Conservation (phyloP, 53 echinoderm and acorn worm genomes). For the Henricia sp. region DNA sequence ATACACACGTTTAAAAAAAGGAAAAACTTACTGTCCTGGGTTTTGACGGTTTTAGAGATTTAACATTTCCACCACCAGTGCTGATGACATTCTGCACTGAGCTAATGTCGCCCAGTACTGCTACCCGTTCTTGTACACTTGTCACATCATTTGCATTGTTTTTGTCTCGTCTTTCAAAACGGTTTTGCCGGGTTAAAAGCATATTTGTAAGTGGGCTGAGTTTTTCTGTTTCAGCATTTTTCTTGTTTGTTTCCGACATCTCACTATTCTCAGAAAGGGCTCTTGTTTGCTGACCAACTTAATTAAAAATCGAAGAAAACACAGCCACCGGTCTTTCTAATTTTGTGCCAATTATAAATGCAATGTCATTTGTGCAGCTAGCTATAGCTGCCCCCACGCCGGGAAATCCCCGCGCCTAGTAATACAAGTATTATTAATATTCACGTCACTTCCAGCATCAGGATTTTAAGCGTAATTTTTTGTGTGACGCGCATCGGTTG, state of each 20-base stretch:
- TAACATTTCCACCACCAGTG: background rate
- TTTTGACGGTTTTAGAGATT: background rate
- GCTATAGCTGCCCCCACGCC: too few species aligned
- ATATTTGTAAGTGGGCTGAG: conserved; percentile 27
- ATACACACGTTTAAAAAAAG: background rate
- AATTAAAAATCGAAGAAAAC: too few species aligned
- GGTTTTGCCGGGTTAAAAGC: conserved; percentile 27
- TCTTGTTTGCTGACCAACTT: too few species aligned
- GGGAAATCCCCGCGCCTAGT: too few species aligned
- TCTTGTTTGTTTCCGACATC: conserved; percentile 11
- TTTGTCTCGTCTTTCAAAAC: background rate
- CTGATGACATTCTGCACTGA: background rate
- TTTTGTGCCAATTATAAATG: too few species aligned
- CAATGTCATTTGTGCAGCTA: too few species aligned
- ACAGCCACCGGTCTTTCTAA: too few species aligned
- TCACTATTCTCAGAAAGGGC: too few species aligned
- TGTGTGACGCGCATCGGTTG: too few species aligned
- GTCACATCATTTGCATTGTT: background rate
- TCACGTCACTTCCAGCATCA: too few species aligned
- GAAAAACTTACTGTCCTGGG: conserved; percentile 17
- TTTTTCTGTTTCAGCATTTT: background rate
- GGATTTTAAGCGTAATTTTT: too few species aligned
- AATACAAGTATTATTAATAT: too few species aligned
- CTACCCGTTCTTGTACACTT: conserved; percentile 15
- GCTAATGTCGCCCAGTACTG: conserved; percentile 45